Percentiles rank a stretch among this genome's conserved stretches.
Evolutionary conservation across 2,113 vertebrate species (phyloP).

Genomic region (Eudyptes chrysolophus): DNA sequence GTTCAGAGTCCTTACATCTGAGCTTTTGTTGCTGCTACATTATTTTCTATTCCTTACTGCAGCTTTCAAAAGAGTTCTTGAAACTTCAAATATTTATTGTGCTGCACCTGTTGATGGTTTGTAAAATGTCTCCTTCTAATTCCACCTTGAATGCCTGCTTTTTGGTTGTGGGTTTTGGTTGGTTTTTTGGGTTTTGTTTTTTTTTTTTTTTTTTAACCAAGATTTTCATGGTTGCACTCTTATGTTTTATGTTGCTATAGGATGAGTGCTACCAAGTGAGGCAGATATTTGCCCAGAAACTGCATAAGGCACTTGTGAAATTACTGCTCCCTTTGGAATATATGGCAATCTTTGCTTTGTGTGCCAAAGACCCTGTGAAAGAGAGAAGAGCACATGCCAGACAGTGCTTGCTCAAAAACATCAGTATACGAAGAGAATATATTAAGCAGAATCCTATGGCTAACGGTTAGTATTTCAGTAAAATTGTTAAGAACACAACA

Average conservation of each 20-base stretch:
- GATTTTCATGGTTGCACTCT: background rate
- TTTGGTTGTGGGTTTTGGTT: too few species aligned
- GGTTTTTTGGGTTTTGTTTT: background rate
- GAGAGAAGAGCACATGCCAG: conserved; percentile 96
- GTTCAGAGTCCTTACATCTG: background rate
- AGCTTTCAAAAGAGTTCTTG: background rate
- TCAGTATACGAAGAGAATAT: conserved; percentile 96
- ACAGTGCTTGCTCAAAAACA: conserved; percentile 98
- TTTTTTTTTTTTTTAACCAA: background rate
- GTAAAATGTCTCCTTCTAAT: background rate
- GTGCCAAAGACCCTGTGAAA: conserved; percentile 99
- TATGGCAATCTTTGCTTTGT: conserved; percentile 96
- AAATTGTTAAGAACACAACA: background rate
- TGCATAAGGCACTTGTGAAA: conserved; percentile 95
- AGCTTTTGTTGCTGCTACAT: background rate
- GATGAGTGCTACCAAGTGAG: conserved; percentile 99
- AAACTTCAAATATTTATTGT: background rate
- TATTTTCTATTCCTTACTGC: background rate
- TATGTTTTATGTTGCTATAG: conserved; percentile 67
- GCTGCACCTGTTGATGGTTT: background rate
- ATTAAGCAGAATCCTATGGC: conserved; percentile 96
- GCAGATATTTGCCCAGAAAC: conserved; percentile 98
- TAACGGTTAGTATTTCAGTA: conserved; percentile 81
- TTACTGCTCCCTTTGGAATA: conserved; percentile 95
- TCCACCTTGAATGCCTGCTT: background rate